These are phyloP conservation scores for Marasmarcha lunaedactyla DNA, from an alignment of 2,888 invertebrate genomes.

Conservation along the genomic window DNA sequence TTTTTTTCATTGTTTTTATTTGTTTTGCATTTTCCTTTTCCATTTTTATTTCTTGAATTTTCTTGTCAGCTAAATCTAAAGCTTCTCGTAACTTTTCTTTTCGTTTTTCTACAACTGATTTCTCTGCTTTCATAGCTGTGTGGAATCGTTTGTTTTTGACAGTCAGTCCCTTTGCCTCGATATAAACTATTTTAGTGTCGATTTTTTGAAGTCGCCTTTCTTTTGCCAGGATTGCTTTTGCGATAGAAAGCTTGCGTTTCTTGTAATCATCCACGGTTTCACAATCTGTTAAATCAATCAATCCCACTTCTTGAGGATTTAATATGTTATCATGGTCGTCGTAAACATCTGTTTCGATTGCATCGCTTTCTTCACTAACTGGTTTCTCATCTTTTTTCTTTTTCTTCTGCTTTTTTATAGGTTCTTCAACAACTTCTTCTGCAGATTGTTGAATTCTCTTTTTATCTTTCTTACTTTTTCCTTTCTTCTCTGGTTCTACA, in stretches of 20 bases:
- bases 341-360: slow-evolving; percentile 39
- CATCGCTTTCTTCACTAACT: slow-evolving; percentile 43
- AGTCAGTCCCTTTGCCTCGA: slow-evolving; percentile 43
- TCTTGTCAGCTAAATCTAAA: slow-evolving; percentile 25
- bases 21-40: slow-evolving; percentile 17
- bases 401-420: slow-evolving; percentile 4
- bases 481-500: not conserved
- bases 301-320: slow-evolving; percentile 31
- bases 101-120: slow-evolving; percentile 30
- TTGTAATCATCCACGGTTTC: slow-evolving; percentile 31
- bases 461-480: not conserved
- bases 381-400: slow-evolving; percentile 12
- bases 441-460: not conserved
- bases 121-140: slow-evolving; percentile 46
- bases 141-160: slow-evolving; percentile 41
- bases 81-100: slow-evolving; percentile 30
- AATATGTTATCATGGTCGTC: slow-evolving; percentile 34
- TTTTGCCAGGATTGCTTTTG: slow-evolving; percentile 35
- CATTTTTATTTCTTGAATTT: slow-evolving; percentile 24
- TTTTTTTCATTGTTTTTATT: slow-evolving; percentile 17
- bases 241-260: slow-evolving; percentile 30
- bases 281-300: slow-evolving; percentile 43
- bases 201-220: slow-evolving; percentile 25
- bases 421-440: not conserved
- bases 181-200: slow-evolving; percentile 30